Percentiles rank a stretch among this genome's conserved stretches.
Conservation (phyloP, 2,888 invertebrate genomes). For the Rhamnusium bicolor region DNA sequence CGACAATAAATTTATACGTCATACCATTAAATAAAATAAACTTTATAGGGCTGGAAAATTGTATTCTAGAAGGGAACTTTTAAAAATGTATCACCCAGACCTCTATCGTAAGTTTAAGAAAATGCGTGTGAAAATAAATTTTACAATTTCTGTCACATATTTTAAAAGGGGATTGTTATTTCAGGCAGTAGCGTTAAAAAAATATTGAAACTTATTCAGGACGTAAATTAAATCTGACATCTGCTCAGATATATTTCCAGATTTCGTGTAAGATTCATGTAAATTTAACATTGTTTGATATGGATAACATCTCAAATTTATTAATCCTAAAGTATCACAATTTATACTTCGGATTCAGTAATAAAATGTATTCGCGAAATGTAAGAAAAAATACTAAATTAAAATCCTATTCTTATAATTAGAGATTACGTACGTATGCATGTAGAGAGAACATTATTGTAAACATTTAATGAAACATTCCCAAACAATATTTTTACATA, state of each 20-base stretch:
- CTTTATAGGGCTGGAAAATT: not conserved
- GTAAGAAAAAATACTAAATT: too few relatives aligned
- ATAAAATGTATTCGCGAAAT: too few relatives aligned
- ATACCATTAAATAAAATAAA: conserved; percentile 1
- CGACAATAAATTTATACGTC: not conserved
- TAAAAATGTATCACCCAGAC: not conserved
- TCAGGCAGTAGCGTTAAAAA: not conserved
- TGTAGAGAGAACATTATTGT: too few relatives aligned
- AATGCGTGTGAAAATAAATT: not conserved
- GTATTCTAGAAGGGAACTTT: not conserved
- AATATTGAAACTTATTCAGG: not conserved
- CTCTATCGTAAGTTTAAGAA: not conserved
- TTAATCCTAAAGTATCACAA: too few relatives aligned
- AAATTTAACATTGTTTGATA: not conserved
- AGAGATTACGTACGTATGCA: too few relatives aligned
- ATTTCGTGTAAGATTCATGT: not conserved
- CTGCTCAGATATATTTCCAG: not conserved
- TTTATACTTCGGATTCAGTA: too few relatives aligned
- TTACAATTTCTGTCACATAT: conserved; percentile 4
- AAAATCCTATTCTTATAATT: too few relatives aligned
- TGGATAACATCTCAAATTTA: not conserved
- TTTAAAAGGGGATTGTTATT: not conserved
- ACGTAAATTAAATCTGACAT: not conserved
- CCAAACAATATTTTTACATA: too few relatives aligned
- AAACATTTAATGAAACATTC: too few relatives aligned